Evolutionary conservation across 2,113 vertebrate genomes (phyloP), one percentile per base, ranked within the genome.

Genomic region (Cichladusa arquata): DNA sequence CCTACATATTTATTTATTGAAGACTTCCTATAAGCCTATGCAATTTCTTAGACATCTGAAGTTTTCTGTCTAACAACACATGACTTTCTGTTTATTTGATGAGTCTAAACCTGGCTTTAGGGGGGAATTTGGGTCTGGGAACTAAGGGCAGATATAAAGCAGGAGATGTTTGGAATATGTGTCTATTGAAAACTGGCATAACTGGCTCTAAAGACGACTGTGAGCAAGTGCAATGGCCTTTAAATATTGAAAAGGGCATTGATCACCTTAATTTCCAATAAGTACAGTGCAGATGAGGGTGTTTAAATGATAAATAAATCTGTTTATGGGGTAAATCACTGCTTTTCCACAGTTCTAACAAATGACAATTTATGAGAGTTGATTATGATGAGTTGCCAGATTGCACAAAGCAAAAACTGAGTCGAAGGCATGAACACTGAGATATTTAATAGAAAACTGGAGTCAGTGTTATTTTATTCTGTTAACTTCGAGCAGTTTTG

Each of bases 341-440:
- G 20, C 1, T 71, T 89, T 67, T 18, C 22, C 17, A 8, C 8
- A 51, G n/a, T 54, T 85, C 36, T 34, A 18, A 18, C 9, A 66
- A 17, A 12, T 12, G 34, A 3, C 19, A 15, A 3, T 62, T 89
- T 38, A 8, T 29, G 28, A 0, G 1, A 11, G 9, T 10, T 2
- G 19, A 26, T 81, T 8, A 8, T 7, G 15, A 54, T 29, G 19
- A 48, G 5, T 12, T 60, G 6, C 29, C n/a, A 82, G 28, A 20
- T 66, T 60, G 5, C 7, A 26, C 0, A 14, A 64, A 81, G 20
- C 13, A 48, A 90, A 86, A 81, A 3, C 11, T 40, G 14, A 93
- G 5, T 25, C 44, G 33, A 24, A 88, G 31, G 24, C 45, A 45
- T 14, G 66, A 50, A 24, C 9, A 8, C 1, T 17, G 12, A 71